Base-by-base conservation (phyloP, 37 sponge, comb jelly and placozoan genomes). In the Spongia lamella region DNA sequence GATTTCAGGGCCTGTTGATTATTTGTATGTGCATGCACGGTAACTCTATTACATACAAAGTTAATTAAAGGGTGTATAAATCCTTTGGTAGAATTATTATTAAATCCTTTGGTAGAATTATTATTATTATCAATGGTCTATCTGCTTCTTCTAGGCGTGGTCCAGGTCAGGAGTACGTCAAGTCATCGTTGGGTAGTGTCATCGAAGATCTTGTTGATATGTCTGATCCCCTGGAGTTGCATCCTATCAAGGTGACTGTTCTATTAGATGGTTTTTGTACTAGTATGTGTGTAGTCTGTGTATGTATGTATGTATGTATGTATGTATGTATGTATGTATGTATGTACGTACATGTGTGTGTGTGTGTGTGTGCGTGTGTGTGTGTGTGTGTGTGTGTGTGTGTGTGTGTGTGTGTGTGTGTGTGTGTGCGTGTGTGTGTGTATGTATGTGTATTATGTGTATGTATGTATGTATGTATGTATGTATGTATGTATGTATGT, bases 161-260 rank as follows among this genome's bases (percentile, higher is more conserved):
- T 36, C 92, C 92, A 34, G 96, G 96, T 16, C 83, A 92, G 75
- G 84, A 91, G 70, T 94, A 88, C 56, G 81, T 91, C 29, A 80
- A 84, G 61, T 27, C 53, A 6, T 59, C 74, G 20, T 82, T 94
- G 9, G 82, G 80, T 13, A 83, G 64, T 7, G 24, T 76, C 25
- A 63, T 94, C 1, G 63, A 79, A 59, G 73, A 84, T 2, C 54
- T 94, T 19, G 79, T 83, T 6, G 58, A n/a, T 29, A 63, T 63
- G 43, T 75, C 75, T 27, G 34, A 66, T 17, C 68, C 81, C 20
- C 69, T 94, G 17, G 96, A 94, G 54, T 84, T 94, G 13, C 81
- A 94, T 37, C 92, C 96, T 13, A 57, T 94, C 35, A 83, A 85
- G 75, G 94, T 89, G 61, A 57, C 20, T 43, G 21, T 22, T 20